phyloP scores from a whole-genome alignment of 2,797 vertebrate genomes.

The Australoheros facetus region DNA sequence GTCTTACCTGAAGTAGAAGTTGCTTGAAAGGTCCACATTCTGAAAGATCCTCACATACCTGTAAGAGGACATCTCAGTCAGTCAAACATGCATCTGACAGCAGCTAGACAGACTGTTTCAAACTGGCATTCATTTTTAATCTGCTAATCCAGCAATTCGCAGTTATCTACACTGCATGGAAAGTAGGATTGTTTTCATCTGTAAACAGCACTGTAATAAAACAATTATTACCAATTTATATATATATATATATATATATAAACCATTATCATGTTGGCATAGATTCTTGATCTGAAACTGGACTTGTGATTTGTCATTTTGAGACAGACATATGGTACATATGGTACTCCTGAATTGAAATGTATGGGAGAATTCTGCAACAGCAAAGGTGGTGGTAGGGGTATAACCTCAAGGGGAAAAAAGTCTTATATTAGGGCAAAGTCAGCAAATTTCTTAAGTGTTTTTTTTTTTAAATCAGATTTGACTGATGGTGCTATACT shows the following conservation, averaged over 20 bases:
- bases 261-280: no score
- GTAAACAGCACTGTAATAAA: no score
- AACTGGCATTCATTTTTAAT: not conserved
- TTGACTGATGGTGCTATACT: no score
- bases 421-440: no score
- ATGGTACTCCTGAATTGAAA: not conserved
- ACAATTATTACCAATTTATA: no score
- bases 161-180: not conserved
- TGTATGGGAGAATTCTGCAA: not conserved
- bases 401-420: no score
- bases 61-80: constrained; percentile 26
- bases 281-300: no score
- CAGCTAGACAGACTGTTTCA: not conserved
- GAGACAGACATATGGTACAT: not conserved
- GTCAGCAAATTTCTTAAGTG: no score
- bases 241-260: no score
- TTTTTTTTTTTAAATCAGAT: no score
- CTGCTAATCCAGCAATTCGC: not conserved
- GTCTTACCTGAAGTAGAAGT: constrained; percentile 97
- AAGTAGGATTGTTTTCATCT: no score
- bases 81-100: not conserved
- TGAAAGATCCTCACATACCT: constrained; percentile 98
- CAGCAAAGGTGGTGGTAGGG: not conserved
- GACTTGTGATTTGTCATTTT: no score
- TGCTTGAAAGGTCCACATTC: constrained; percentile 97